These are phyloP conservation scores for Liposcelis brunnea DNA, from an alignment of 2,888 invertebrate species.

Conservation along the genomic window DNA sequence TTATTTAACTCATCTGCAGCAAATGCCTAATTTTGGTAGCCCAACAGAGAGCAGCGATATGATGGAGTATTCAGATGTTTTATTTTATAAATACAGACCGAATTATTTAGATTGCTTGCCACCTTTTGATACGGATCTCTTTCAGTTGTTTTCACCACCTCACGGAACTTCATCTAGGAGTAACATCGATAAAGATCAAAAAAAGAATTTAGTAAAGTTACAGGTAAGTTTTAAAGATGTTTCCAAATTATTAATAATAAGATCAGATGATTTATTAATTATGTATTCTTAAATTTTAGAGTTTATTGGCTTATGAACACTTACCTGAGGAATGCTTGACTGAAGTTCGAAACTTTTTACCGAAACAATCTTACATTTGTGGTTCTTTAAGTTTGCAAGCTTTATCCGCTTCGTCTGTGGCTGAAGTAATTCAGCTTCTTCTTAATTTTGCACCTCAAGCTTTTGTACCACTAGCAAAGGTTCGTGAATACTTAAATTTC, in stretches of 20 bases:
- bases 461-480: not conserved
- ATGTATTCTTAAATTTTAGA: not conserved
- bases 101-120: not conserved
- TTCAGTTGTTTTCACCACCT: not conserved
- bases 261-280: not conserved
- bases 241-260: not conserved
- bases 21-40: not conserved
- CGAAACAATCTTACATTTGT: not conserved
- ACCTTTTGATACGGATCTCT: slow-evolving; percentile 1
- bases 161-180: not conserved
- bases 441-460: slow-evolving; percentile 4
- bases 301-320: not conserved
- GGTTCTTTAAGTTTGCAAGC: slow-evolving; percentile 3
- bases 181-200: not conserved
- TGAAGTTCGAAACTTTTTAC: not conserved
- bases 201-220: not conserved
- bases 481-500: not conserved
- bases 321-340: not conserved
- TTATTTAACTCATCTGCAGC: slow-evolving; percentile 1
- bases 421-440: not conserved
- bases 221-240: not conserved
- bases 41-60: too few relatives aligned
- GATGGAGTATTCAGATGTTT: not conserved
- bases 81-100: not conserved
- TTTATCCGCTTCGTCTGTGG: not conserved